Percentiles rank a stretch among this genome's conserved stretches.
phyloP scores from a whole-genome alignment of 2,797 vertebrate genomes.

The Artibeus jamaicensis region DNA sequence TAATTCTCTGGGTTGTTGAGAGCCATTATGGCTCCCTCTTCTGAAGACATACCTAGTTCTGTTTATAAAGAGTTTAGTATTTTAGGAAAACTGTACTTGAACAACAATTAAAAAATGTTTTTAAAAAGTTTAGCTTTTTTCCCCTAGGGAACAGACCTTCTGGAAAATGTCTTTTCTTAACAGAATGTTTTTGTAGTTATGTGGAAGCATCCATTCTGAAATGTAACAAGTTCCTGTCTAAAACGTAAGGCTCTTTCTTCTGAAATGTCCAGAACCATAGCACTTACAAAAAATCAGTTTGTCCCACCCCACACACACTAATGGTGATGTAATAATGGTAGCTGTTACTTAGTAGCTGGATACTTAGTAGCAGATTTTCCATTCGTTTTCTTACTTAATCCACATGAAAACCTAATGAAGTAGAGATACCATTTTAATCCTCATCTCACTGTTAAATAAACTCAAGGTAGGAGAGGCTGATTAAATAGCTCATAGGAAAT shows the following conservation, averaged over 20 bases:
- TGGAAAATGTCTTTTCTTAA: constrained; percentile 83
- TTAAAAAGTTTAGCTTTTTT: not conserved
- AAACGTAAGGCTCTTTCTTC: constrained; percentile 84
- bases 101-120: too few relatives aligned
- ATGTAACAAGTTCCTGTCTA: constrained; percentile 95
- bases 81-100: too few relatives aligned
- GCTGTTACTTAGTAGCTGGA: not conserved
- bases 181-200: constrained; percentile 83
- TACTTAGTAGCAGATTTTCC: not conserved
- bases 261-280: not conserved
- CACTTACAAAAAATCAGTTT: not conserved
- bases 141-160: not conserved
- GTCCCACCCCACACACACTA: rapidly evolving
- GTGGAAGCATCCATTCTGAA: constrained; percentile 97
- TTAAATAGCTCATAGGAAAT: not conserved
- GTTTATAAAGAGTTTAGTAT: not conserved
- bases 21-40: rapidly evolving
- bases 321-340: rapidly evolving
- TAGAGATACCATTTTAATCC: not conserved
- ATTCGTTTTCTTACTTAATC: not conserved
- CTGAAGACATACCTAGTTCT: not conserved
- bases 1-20: not conserved
- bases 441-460: not conserved
- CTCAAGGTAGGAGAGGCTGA: not conserved
- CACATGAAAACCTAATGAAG: not conserved